These are phyloP conservation scores for Desoria tigrina DNA, from an alignment of 2,888 invertebrate species.

Conservation along the genomic window DNA sequence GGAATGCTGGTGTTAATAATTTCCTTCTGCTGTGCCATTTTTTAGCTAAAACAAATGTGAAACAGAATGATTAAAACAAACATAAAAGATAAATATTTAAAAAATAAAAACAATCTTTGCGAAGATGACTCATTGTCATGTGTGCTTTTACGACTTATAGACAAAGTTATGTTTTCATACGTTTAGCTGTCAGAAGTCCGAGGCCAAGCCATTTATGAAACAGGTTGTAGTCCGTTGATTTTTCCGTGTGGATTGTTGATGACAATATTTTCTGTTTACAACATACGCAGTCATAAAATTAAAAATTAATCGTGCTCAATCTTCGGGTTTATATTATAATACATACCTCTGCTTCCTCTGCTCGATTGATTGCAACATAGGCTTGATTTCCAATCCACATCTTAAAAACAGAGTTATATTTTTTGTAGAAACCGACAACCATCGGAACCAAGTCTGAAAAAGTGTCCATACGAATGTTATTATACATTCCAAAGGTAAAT, in stretches of 20 bases:
- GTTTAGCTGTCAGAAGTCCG: constrained; percentile 62
- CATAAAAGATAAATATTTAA: neutral
- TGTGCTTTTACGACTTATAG: neutral
- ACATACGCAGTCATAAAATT: too few relatives aligned
- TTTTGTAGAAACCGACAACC: neutral
- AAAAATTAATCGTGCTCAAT: too few relatives aligned
- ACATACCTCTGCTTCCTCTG: constrained; percentile 27
- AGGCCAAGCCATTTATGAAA: constrained; percentile 64
- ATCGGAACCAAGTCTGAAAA: constrained; percentile 16
- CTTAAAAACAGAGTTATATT: constrained; percentile 15
- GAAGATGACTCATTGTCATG: neutral
- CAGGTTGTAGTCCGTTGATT: constrained; percentile 63
- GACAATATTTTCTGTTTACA: constrained; percentile 61
- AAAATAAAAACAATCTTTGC: neutral
- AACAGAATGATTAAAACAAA: neutral
- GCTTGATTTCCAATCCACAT: constrained; percentile 34
- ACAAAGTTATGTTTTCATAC: constrained; percentile 48
- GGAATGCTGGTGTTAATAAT: constrained; percentile 75
- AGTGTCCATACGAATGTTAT: too few relatives aligned
- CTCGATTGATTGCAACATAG: constrained; percentile 16
- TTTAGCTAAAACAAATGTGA: constrained; percentile 29
- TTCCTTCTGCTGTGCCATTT: constrained; percentile 72
- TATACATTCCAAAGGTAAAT: too few relatives aligned
- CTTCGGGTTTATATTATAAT: neutral
- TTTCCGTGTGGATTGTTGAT: constrained; percentile 64